Conservation (phyloP, 2,797 vertebrate genomes). For the Mionectes olivaceus region DNA sequence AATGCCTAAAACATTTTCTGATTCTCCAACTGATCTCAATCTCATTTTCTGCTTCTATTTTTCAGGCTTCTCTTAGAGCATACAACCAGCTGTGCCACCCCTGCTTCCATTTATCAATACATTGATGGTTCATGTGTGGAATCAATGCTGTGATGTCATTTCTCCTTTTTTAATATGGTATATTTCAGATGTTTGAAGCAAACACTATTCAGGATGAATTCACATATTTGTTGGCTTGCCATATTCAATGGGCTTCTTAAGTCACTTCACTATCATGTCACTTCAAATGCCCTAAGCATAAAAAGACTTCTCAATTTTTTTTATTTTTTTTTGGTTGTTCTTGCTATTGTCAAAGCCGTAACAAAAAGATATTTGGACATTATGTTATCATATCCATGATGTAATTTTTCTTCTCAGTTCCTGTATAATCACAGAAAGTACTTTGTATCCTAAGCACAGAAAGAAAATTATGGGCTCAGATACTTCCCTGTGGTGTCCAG, state of each 20-base stretch:
- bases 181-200: neutral
- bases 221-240: neutral
- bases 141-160: neutral
- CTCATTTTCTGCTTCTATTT: neutral
- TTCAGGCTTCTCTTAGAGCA: neutral
- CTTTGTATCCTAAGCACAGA: neutral
- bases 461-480: neutral
- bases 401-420: neutral
- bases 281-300: neutral
- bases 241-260: neutral
- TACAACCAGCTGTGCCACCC: neutral
- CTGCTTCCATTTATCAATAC: neutral
- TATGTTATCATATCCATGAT: neutral
- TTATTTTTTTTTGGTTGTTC: neutral
- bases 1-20: neutral
- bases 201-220: neutral
- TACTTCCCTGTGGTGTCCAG: neutral
- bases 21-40: neutral
- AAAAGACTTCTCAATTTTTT: neutral
- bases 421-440: neutral
- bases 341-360: neutral
- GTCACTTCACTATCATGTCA: rapidly evolving
- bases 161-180: neutral
- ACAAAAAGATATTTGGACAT: neutral
- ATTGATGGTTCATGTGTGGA: neutral